These are phyloP conservation scores for Halcyon smyrnensis DNA, from an alignment of 2,797 vertebrate genomes.

Conservation along the genomic window DNA sequence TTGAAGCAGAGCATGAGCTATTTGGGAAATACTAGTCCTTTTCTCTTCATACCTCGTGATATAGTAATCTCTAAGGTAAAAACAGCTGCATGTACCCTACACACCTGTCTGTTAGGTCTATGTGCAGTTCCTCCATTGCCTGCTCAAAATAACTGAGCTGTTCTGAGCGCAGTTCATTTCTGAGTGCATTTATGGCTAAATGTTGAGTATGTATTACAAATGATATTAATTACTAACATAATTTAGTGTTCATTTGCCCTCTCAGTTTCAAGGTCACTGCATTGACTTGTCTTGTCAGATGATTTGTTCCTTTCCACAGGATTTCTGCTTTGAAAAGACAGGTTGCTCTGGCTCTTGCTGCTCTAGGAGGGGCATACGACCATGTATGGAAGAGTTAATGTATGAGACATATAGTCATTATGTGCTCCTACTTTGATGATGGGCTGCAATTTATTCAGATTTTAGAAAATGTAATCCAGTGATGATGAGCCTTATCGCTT, in stretches of 20 bases:
- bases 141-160: background rate
- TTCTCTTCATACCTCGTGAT: background rate
- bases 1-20: background rate
- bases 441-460: background rate
- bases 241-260: background rate
- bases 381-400: rapidly evolving
- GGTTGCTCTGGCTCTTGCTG: background rate
- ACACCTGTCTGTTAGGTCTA: background rate
- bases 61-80: background rate
- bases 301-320: background rate
- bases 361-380: background rate
- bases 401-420: background rate
- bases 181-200: background rate
- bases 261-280: background rate
- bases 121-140: background rate
- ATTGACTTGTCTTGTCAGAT: background rate
- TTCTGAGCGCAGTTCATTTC: background rate
- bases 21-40: background rate
- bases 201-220: background rate
- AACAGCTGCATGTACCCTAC: background rate
- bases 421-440: background rate
- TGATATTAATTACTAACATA: background rate
- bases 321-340: background rate
- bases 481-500: background rate
- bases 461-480: background rate